Evolutionary conservation across 2,888 invertebrate species (phyloP), one percentile per base, ranked within the genome.

Genomic region (Lithophane socia): DNA sequence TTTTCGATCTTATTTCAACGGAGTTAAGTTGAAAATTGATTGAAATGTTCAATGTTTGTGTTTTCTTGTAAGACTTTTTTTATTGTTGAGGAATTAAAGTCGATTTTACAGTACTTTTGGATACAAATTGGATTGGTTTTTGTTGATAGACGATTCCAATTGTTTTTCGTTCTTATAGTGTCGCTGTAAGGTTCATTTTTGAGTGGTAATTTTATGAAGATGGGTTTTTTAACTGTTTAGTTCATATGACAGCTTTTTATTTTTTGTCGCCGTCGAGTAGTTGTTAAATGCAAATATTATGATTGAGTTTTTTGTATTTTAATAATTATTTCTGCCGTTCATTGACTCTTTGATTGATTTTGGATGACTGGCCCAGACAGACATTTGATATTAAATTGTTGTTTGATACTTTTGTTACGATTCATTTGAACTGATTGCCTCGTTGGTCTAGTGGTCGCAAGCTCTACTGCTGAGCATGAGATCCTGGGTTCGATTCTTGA

Each of bases 301-400:
- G 73, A 68, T 72, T 8, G n/a, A 24, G 16, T 68, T 76, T 84
- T 79, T 82, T 49, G 3, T 9, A 12, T 72, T 70, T 77, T 47
- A 24, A 75, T n/a, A n/a, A n/a, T n/a, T 69, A 42, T 37, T n/a
- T 65, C 24, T 54, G 7, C 8, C 52, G 81, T 63, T 72, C 77
- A 70, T 66, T 84, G 83, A 70, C 84, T 74, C 16, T 5, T 29
- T 71, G 77, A 63, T 80, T 73, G 24, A 67, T 76, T 76, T 49
- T 7, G 8, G 7, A 67, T 68, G 67, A 73, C 60, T 49, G 13
- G 12, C 13, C 12, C n/a, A 18, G 10, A n/a, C 21, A 29, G 66
- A 63, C n/a, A 42, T 66, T 5, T 61, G 8, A 24, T 24, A 21
- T 16, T 61, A 5, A 24, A 44, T 44, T 77, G 24, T n/a, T 29